Conservation (phyloP, 2,113 vertebrate genomes). For the Rhipidura dahli region DNA sequence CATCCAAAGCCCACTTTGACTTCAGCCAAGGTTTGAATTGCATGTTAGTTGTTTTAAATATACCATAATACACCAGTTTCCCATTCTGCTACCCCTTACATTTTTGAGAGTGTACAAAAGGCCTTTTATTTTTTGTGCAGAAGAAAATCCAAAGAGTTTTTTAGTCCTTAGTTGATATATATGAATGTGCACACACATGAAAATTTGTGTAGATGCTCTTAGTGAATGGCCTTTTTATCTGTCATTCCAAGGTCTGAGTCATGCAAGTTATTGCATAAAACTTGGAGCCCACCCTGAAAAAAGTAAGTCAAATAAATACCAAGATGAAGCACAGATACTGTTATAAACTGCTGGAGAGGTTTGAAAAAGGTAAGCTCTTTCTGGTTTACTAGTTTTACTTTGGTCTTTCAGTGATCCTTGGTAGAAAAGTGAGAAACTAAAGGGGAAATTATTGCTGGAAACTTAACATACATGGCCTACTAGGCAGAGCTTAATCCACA, state of each 20-base stretch:
- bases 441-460: background rate
- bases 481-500: background rate
- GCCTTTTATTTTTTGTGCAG: background rate
- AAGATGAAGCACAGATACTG: background rate
- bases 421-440: background rate
- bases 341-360: background rate
- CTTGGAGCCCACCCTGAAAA: background rate
- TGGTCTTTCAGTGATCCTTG: background rate
- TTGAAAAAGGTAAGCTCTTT: background rate
- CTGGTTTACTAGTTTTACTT: background rate
- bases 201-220: background rate
- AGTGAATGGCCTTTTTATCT: background rate
- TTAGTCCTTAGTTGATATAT: background rate
- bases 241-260: background rate
- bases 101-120: background rate
- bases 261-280: background rate
- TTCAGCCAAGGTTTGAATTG: background rate
- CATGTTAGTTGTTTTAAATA: background rate
- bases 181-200: fast-evolving
- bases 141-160: background rate
- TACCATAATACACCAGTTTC: background rate
- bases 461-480: background rate
- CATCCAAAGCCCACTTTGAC: background rate
- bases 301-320: background rate
- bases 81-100: background rate